These are phyloP conservation scores for Cephalotes varians DNA, from an alignment of 2,888 invertebrate species.

Conservation along the genomic window DNA sequence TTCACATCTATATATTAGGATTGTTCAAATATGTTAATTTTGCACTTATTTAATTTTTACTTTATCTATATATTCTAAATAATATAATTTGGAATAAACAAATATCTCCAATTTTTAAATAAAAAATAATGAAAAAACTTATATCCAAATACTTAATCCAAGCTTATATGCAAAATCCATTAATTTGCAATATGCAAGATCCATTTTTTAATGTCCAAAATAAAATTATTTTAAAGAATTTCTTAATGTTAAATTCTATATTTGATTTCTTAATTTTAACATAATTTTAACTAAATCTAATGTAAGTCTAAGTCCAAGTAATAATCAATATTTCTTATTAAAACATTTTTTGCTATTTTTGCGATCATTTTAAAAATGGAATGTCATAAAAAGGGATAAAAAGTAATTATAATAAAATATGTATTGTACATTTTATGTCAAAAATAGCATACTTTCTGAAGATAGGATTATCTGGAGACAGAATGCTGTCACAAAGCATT, in stretches of 20 bases:
- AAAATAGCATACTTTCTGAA: not conserved
- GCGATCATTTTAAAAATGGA: not conserved
- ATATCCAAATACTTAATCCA: not conserved
- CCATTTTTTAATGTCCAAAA: no score
- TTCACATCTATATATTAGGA: not conserved
- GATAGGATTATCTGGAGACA: not conserved
- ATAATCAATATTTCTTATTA: not conserved
- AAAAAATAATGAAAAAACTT: not conserved
- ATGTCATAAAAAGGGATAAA: not conserved
- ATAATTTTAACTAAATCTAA: no score
- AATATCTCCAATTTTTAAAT: not conserved
- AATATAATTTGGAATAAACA: constrained; percentile 6
- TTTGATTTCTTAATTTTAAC: not conserved
- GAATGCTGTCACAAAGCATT: constrained; percentile 2
- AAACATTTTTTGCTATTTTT: not conserved
- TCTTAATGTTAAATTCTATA: not conserved
- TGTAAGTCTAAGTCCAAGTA: no score
- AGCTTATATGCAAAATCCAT: not conserved
- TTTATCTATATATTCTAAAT: not conserved
- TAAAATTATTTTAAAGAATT: not conserved
- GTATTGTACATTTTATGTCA: not conserved
- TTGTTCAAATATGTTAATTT: not conserved
- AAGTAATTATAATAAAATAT: not conserved
- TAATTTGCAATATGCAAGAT: not conserved
- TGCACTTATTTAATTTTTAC: not conserved